Evolutionary conservation across 1,140 invertebrate genomes (phyloP).

Genomic region (Trichonephila clavata): DNA sequence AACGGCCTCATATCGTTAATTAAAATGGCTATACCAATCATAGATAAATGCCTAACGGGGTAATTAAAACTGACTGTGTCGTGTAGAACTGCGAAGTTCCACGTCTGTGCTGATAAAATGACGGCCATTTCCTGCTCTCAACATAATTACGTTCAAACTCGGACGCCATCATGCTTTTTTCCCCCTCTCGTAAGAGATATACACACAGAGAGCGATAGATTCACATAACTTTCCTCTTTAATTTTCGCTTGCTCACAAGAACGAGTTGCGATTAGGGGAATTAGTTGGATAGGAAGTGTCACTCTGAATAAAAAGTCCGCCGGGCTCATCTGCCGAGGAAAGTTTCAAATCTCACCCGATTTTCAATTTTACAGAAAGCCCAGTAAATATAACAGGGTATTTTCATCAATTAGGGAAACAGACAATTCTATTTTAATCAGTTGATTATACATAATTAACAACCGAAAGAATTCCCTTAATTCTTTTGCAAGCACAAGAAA

Average conservation of each 20-base stretch:
- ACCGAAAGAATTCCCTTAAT: too few relatives aligned
- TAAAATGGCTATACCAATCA: slow-evolving; percentile 76
- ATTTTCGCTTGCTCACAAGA: slow-evolving; percentile 59
- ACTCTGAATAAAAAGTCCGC: slow-evolving; percentile 48
- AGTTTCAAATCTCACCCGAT: not conserved
- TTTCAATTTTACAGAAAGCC: not conserved
- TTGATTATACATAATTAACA: too few relatives aligned
- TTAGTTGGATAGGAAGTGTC: slow-evolving; percentile 44
- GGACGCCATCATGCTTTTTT: slow-evolving; percentile 41
- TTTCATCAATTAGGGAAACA: too few relatives aligned
- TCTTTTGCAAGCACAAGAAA: too few relatives aligned
- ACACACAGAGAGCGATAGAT: slow-evolving; percentile 16
- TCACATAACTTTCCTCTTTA: slow-evolving; percentile 63
- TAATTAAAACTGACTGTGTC: slow-evolving; percentile 74
- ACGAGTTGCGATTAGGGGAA: slow-evolving; percentile 61
- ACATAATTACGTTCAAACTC: slow-evolving; percentile 71
- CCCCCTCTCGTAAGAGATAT: not conserved
- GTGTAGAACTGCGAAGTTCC: slow-evolving; percentile 27
- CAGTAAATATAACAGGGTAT: too few relatives aligned
- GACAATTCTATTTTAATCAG: too few relatives aligned
- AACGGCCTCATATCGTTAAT: slow-evolving; percentile 74
- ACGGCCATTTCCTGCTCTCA: slow-evolving; percentile 69
- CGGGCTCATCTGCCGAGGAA: not conserved
- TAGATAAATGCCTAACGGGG: slow-evolving; percentile 74
- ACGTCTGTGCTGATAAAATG: slow-evolving; percentile 62